Evolutionary conservation across 2,888 invertebrate genomes (phyloP), one percentile per base, ranked within the genome.

Genomic region (Prenolepis imparis): DNA sequence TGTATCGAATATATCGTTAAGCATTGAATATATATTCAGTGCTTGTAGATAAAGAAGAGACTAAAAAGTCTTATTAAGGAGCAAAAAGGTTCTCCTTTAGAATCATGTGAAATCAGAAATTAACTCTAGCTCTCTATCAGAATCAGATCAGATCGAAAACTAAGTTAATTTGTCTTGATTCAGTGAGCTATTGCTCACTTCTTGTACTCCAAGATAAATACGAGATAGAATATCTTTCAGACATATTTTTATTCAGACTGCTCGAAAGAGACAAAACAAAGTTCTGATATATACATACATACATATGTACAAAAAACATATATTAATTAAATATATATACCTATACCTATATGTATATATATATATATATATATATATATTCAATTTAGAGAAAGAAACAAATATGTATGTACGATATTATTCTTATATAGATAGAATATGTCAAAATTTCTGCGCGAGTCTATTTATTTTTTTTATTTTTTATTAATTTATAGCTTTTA

Each of bases 161-260:
- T 28, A 59, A 68, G 2, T n/a, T 75, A 24, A 55, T 9, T 32
- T 9, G 21, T 57, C 15, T 39, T 21, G 15, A 55, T 3, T 21
- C 4, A 6, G 28, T 70, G 32, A 72, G 28, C 12, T 21, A 21
- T 41, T 15, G 48, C 70, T 57, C 28, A 28, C 55, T 9, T 68
- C 36, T 55, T 41, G 18, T 15, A 2, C 12, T 41, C 9, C 18
- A 18, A 18, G 2, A 28, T 12, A 48, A 21, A 12, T 44, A 39
- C n/a, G n/a, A 52, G n/a, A 41, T 86, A 77, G 74, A 67, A 52
- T 83, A 85, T 87, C 81, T 89, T 88, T 91, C 84, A 82, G 86
- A 86, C 21, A 75, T 87, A 89, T 89, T 91, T 90, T 91, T 91
- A 83, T 90, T 85, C 83, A 81, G 88, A 91, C 90, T 90, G 90